Conservation (phyloP, 2,797 vertebrate species). For the Petrocephalus schoutedeni region DNA sequence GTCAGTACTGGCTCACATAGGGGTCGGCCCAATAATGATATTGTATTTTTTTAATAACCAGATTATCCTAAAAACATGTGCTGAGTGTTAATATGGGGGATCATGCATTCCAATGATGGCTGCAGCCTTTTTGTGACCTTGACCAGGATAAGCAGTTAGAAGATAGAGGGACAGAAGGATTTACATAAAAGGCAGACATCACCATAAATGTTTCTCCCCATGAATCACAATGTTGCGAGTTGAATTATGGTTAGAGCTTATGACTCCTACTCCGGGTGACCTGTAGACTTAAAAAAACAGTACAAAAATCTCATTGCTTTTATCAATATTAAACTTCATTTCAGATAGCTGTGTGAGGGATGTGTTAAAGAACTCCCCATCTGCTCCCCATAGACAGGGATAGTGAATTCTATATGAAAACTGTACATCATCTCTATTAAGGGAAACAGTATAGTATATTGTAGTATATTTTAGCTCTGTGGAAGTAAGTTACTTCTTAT, state of each 20-base stretch:
- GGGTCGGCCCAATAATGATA: neutral
- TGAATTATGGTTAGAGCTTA: neutral
- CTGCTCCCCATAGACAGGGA: neutral
- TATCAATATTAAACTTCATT: neutral
- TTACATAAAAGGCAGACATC: neutral
- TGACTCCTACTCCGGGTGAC: neutral
- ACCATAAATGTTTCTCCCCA: neutral
- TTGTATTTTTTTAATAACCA: neutral
- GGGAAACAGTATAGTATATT: neutral
- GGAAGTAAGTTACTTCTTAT: neutral
- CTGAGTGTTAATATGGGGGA: neutral
- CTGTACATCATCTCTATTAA: neutral
- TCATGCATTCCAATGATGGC: neutral
- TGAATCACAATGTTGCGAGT: neutral
- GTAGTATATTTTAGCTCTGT: neutral
- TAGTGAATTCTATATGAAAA: neutral
- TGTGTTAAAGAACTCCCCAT: neutral
- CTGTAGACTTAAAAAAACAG: neutral
- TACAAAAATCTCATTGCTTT: neutral
- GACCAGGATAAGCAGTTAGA: neutral
- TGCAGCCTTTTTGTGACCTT: neutral
- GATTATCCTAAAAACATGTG: neutral
- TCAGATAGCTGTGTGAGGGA: neutral
- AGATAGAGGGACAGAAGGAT: neutral
- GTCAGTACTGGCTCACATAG: neutral